phyloP scores from a whole-genome alignment of 2,113 vertebrate genomes.

The Sapajus apella region DNA sequence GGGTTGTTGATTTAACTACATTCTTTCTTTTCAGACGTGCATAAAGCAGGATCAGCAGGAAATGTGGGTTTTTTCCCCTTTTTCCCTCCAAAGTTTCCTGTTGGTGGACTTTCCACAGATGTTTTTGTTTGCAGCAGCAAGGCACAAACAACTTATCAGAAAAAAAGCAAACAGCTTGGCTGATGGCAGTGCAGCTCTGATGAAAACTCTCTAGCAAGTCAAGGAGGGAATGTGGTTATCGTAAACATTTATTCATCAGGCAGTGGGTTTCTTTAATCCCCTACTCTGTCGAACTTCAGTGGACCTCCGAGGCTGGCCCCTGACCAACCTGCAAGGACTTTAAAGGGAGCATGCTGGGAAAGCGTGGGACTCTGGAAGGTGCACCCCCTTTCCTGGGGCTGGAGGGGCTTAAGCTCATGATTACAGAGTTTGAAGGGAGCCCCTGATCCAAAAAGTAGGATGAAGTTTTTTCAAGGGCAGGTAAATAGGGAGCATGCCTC shows the following conservation, averaged over 20 bases:
- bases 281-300: neutral
- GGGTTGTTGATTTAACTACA: conserved; percentile 55
- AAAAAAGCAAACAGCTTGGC: conserved; percentile 62
- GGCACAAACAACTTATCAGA: conserved; percentile 55
- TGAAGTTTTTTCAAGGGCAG: neutral
- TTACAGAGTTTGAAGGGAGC: neutral
- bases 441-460: neutral
- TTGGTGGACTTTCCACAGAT: conserved; percentile 70
- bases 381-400: neutral
- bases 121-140: conserved; percentile 76
- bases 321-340: conserved; percentile 54
- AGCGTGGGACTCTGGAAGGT: neutral
- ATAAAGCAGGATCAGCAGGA: conserved; percentile 52
- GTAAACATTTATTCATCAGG: conserved; percentile 73
- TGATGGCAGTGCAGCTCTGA: conserved; percentile 30
- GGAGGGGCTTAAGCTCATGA: neutral
- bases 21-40: conserved; percentile 52
- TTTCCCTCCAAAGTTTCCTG: conserved; percentile 60
- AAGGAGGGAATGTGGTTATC: conserved; percentile 67
- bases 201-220: conserved; percentile 65
- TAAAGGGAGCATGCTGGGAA: neutral
- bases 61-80: neutral
- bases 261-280: conserved; percentile 51
- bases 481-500: neutral
- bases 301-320: conserved; percentile 26